phyloP scores from a whole-genome alignment of 2,797 vertebrate genomes.

The Chelmon rostratus region DNA sequence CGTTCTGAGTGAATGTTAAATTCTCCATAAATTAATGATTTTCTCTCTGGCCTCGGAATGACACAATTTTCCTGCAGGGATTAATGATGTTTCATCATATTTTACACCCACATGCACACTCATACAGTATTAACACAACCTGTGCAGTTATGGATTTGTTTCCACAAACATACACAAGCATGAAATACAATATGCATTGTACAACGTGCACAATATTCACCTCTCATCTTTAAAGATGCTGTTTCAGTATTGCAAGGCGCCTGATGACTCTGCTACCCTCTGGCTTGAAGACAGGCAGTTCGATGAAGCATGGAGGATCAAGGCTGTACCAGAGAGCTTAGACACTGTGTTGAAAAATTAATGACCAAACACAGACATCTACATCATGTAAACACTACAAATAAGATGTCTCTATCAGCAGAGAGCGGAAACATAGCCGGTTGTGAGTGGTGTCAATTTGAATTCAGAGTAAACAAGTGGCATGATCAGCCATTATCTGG shows the following conservation, averaged over 20 bases:
- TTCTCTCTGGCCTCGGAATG: conserved; percentile 15
- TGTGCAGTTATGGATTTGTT: background rate
- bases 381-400: conserved; percentile 73
- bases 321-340: conserved; percentile 52
- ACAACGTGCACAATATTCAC: too few relatives aligned
- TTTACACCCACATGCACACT: background rate
- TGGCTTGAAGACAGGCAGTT: conserved; percentile 43
- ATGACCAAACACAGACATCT: conserved; percentile 67
- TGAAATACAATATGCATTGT: background rate
- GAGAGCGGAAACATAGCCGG: conserved; percentile 27
- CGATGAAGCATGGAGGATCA: conserved; percentile 62
- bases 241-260: background rate
- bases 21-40: conserved; percentile 34
- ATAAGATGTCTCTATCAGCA: conserved; percentile 67
- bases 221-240: conserved; percentile 24
- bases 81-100: conserved; percentile 18
- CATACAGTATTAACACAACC: background rate
- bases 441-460: conserved; percentile 21
- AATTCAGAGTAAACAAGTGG: background rate
- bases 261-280: conserved; percentile 21
- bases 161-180: background rate
- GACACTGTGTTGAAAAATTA: conserved; percentile 69
- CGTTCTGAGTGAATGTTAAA: conserved; percentile 9
- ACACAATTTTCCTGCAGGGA: conserved; percentile 7
- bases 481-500: background rate